Conservation (phyloP, 2,797 vertebrate species). For the Sciurus vulgaris region DNA sequence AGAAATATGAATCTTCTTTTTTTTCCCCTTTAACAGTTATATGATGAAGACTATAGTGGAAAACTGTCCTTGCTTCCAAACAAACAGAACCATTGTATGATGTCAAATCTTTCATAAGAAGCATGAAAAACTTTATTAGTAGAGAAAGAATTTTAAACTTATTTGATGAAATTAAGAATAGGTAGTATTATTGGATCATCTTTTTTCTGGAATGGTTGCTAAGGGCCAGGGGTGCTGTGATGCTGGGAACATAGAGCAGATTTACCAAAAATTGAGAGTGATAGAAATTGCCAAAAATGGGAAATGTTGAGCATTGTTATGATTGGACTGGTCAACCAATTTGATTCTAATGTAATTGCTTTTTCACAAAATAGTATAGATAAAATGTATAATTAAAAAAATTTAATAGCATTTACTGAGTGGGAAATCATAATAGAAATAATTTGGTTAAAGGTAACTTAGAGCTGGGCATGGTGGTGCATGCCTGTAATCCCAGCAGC, state of each 20-base stretch:
- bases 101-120: conserved; percentile 21
- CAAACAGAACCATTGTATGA: conserved; percentile 23
- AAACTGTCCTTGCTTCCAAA: conserved; percentile 35
- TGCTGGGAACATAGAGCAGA: neutral
- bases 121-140: neutral
- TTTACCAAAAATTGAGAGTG: conserved; percentile 50
- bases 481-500: no score
- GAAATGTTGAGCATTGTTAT: neutral
- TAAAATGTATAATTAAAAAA: neutral
- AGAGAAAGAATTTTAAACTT: conserved; percentile 66
- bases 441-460: conserved; percentile 61
- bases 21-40: neutral
- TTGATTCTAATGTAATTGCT: conserved; percentile 2
- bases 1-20: neutral
- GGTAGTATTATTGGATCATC: neutral
- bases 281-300: conserved; percentile 34
- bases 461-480: neutral
- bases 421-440: conserved; percentile 42
- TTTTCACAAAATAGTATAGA: conserved; percentile 46
- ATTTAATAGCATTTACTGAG: neutral
- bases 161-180: conserved; percentile 52
- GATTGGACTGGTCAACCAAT: conserved; percentile 27
- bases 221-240: neutral
- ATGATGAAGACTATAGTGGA: neutral
- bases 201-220: conserved; percentile 33